These are phyloP conservation scores for Terrapene triunguis DNA, from an alignment of 2,113 vertebrate species.

Conservation along the genomic window DNA sequence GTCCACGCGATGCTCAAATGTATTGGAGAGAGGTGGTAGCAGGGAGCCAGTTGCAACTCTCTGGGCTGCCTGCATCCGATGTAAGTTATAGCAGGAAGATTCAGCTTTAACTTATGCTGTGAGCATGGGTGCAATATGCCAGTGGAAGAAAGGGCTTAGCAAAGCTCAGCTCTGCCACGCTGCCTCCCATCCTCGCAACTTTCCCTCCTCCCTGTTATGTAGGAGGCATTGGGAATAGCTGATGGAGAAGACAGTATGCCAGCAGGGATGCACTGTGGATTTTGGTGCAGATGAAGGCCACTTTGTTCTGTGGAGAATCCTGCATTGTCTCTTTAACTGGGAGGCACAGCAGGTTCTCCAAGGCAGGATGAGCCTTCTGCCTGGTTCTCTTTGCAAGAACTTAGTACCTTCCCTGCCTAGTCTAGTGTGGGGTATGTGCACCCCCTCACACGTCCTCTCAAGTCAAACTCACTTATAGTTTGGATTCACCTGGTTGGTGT, in stretches of 20 bases:
- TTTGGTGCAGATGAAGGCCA: not conserved
- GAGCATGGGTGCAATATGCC: not conserved
- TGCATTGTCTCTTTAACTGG: not conserved
- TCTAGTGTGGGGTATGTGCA: not conserved
- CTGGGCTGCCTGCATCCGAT: not conserved
- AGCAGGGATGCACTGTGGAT: not conserved
- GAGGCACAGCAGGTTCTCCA: not conserved
- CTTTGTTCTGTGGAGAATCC: not conserved
- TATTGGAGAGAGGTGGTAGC: not conserved
- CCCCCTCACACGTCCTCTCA: not conserved
- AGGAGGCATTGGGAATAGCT: not conserved
- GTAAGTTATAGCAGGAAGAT: not conserved
- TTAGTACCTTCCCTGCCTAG: not conserved
- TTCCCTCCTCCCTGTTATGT: not conserved
- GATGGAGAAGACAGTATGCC: not conserved
- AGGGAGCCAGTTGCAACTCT: not conserved
- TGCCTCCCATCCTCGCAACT: not conserved
- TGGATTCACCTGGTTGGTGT: not conserved
- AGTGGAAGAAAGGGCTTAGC: not conserved
- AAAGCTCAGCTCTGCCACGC: accelerated
- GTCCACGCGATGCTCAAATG: not conserved
- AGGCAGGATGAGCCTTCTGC: not conserved
- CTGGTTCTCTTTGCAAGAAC: not conserved
- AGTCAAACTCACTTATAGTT: not conserved
- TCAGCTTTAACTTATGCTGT: not conserved